Percentiles rank a stretch among this genome's conserved stretches.
These are phyloP conservation scores for Uria aalge DNA, from an alignment of 2,113 vertebrate genomes.

Conservation along the genomic window DNA sequence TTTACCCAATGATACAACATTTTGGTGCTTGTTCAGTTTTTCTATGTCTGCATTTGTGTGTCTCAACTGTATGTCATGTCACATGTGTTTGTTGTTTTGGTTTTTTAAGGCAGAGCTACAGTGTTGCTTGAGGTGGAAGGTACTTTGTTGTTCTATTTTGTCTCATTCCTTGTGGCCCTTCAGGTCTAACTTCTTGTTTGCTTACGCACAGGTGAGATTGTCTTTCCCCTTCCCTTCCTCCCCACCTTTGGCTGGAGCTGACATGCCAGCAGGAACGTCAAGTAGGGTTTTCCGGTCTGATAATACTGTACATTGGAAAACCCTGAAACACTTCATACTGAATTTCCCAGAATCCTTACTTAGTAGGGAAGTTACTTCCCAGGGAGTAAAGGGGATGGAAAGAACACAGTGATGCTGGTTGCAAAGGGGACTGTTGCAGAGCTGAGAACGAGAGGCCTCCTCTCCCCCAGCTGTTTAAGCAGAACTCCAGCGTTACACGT, in stretches of 20 bases:
- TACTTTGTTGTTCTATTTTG: background rate
- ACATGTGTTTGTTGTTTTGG: background rate
- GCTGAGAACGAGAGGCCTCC: background rate
- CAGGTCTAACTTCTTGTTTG: background rate
- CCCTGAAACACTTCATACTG: background rate
- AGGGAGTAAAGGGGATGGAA: background rate
- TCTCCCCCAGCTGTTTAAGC: background rate
- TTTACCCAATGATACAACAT: background rate
- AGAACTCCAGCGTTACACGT: background rate
- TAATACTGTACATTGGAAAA: background rate
- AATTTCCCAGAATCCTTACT: background rate
- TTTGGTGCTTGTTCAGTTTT: background rate
- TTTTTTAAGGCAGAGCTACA: background rate
- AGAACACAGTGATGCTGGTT: background rate
- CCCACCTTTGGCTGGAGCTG: background rate
- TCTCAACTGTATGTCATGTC: background rate
- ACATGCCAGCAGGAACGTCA: background rate
- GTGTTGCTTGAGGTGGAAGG: background rate
- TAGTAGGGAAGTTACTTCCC: background rate
- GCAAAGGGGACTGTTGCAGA: background rate
- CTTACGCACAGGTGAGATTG: fast-evolving
- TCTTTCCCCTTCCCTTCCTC: background rate
- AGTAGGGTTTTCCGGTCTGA: background rate
- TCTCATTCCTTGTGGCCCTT: background rate
- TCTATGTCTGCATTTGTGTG: background rate